These are phyloP conservation scores for Cancer borealis DNA, from an alignment of 2,888 invertebrate genomes.

Conservation along the genomic window DNA sequence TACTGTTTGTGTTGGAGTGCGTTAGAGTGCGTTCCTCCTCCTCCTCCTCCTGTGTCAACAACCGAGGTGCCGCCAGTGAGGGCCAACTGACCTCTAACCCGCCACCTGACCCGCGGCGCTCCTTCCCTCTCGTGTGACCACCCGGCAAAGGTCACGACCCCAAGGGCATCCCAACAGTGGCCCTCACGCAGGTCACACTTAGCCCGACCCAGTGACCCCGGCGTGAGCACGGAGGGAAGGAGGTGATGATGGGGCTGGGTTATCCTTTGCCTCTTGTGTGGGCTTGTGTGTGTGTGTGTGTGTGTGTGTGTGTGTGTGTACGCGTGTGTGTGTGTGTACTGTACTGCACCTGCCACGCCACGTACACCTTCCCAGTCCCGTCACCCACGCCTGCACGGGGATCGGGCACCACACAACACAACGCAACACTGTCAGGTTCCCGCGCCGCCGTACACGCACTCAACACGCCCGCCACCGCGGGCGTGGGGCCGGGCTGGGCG, in stretches of 20 bases:
- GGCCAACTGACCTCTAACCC: background rate
- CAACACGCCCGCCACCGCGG: background rate
- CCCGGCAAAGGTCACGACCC: background rate
- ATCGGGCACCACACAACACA: background rate
- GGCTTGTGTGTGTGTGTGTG: background rate
- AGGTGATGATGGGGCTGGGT: background rate
- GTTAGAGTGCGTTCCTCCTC: background rate
- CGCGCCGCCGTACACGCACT: background rate
- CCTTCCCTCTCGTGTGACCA: slow-evolving; percentile 29
- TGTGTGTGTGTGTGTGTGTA: background rate
- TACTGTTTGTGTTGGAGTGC: background rate
- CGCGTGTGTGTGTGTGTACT: background rate
- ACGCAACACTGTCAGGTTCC: background rate
- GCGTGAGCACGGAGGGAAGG: background rate
- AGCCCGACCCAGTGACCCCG: background rate
- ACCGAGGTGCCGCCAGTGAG: slow-evolving; percentile 26
- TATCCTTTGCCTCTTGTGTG: background rate
- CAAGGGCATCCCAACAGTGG: slow-evolving; percentile 37
- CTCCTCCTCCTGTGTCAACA: slow-evolving; percentile 8
- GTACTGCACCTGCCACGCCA: background rate
- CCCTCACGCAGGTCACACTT: slow-evolving; percentile 37
- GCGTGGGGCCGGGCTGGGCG: background rate
- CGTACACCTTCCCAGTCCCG: background rate
- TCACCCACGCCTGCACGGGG: background rate
- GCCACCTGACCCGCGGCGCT: background rate